Conservation (phyloP, 64 coral and sea anemone species). For the Pocillopora verrucosa region DNA sequence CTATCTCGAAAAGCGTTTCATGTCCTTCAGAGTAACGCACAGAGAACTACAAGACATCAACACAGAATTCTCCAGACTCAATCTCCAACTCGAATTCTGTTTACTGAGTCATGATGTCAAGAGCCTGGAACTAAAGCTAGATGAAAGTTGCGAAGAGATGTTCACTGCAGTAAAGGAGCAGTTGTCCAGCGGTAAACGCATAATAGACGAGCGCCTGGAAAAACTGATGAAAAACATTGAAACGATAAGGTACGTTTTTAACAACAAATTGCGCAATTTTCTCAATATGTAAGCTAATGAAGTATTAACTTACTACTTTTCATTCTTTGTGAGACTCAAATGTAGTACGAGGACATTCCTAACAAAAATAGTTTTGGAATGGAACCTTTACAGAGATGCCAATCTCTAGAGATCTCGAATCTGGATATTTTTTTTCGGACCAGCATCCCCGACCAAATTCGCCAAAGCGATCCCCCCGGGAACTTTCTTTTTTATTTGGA, state of each 20-base stretch:
- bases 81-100: constrained; percentile 31
- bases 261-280: too few species aligned
- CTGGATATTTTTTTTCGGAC: too few species aligned
- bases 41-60: constrained; percentile 58
- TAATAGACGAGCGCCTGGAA: background rate
- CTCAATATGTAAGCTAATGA: too few species aligned
- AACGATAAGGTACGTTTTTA: background rate
- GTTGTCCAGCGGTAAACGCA: background rate
- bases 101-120: constrained; percentile 25
- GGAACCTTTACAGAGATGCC: too few species aligned
- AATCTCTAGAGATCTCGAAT: too few species aligned
- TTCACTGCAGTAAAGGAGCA: background rate
- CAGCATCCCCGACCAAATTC: too few species aligned
- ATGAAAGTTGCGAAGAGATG: background rate
- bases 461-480: too few species aligned
- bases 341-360: too few species aligned
- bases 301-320: too few species aligned
- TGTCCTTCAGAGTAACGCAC: constrained; percentile 5
- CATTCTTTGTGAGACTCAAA: too few species aligned
- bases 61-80: constrained; percentile 51
- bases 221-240: background rate
- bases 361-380: too few species aligned
- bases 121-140: background rate
- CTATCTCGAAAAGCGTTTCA: constrained; percentile 22
- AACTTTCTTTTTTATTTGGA: too few species aligned